Conservation (phyloP, 30 jellyfish, hydroid and myxozoan genomes). For the Pseudorhiza aurosa region DNA sequence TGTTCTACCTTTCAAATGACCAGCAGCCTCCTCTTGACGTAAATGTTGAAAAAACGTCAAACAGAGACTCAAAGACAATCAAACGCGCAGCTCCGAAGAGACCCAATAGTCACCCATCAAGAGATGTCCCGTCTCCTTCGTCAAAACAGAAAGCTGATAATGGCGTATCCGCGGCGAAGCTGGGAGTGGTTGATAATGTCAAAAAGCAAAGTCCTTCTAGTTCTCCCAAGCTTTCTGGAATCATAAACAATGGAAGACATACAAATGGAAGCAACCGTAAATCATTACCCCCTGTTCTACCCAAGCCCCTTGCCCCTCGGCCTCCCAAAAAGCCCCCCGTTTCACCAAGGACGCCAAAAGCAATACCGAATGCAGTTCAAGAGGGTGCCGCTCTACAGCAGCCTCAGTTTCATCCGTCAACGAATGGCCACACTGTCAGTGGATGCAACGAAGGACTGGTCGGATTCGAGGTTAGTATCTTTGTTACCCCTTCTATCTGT, state of each 20-base stretch:
- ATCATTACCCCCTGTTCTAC: slow-evolving; percentile 40
- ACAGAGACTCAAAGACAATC: not conserved
- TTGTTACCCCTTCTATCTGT: not conserved
- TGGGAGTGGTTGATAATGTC: not conserved
- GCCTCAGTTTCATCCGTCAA: not conserved
- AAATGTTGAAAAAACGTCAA: not conserved
- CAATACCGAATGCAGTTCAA: not conserved
- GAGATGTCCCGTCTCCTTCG: not conserved
- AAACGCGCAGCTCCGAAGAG: slow-evolving; percentile 64
- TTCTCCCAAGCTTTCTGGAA: slow-evolving; percentile 2
- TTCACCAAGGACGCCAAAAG: slow-evolving; percentile 20
- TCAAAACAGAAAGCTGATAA: not conserved
- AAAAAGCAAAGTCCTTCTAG: slow-evolving; percentile 1
- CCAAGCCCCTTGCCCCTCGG: slow-evolving; percentile 77
- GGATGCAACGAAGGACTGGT: not conserved
- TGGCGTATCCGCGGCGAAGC: not conserved
- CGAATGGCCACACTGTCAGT: not conserved
- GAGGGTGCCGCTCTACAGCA: not conserved
- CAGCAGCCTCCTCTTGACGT: not conserved
- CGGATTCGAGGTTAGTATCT: not conserved
- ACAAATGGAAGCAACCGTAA: not conserved
- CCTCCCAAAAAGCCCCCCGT: slow-evolving; percentile 68
- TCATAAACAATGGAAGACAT: not conserved
- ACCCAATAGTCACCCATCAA: slow-evolving; percentile 47
- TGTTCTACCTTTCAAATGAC: slow-evolving; percentile 7